phyloP scores from a whole-genome alignment of 2,888 invertebrate genomes.

The Gibbula magus region DNA sequence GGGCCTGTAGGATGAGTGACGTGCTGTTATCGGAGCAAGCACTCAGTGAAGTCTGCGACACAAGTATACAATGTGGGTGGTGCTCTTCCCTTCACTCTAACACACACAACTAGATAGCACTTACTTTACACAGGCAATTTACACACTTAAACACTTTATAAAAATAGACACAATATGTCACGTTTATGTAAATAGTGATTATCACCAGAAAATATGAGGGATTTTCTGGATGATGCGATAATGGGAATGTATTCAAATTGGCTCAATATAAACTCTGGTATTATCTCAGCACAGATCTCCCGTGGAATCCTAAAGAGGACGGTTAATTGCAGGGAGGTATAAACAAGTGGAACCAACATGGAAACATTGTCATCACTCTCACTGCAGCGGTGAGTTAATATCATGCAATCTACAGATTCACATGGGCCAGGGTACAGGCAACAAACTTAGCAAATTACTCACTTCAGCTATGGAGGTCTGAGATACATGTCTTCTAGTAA shows the following conservation, averaged over 20 bases:
- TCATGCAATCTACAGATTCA: too few relatives aligned
- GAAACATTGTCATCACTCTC: not conserved
- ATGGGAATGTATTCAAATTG: not conserved
- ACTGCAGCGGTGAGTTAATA: too few relatives aligned
- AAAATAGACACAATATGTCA: slow-evolving; percentile 21
- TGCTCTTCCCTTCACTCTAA: not conserved
- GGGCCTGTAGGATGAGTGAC: not conserved
- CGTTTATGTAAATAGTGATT: slow-evolving; percentile 7
- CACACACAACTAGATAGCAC: slow-evolving; percentile 10
- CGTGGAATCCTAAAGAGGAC: not conserved
- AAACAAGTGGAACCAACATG: not conserved
- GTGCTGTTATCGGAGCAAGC: not conserved
- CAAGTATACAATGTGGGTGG: slow-evolving; percentile 21
- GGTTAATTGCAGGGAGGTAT: not conserved
- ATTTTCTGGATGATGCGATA: slow-evolving; percentile 6
- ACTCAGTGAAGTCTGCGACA: not conserved
- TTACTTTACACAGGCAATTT: slow-evolving; percentile 4
- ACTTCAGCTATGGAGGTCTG: too few relatives aligned
- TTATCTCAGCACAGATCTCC: not conserved
- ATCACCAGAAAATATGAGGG: slow-evolving; percentile 16
- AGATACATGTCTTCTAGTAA: too few relatives aligned
- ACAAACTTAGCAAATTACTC: too few relatives aligned
- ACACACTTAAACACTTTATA: slow-evolving; percentile 16
- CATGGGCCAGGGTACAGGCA: too few relatives aligned
- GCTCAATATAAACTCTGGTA: not conserved